Conservation (phyloP, 2,888 invertebrate genomes). For the Stenodema calcarata region DNA sequence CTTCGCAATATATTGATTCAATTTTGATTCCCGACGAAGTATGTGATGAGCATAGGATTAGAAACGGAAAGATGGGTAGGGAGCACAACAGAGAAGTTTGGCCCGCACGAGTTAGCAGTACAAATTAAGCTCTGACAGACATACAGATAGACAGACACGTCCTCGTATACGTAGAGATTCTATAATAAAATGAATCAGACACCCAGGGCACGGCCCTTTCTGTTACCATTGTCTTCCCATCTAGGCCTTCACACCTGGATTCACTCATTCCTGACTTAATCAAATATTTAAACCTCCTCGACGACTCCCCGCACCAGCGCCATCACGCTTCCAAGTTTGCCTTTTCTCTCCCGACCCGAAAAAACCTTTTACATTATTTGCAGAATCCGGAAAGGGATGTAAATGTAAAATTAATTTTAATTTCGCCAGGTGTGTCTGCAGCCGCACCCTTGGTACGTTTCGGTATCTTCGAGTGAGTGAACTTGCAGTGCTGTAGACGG, state of each 20-base stretch:
- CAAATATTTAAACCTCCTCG: constrained; percentile 41
- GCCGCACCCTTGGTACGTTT: not conserved
- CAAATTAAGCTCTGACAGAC: constrained; percentile 14
- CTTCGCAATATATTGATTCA: not conserved
- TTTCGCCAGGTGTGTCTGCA: constrained; percentile 20
- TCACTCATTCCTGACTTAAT: constrained; percentile 40
- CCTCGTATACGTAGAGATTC: constrained; percentile 10
- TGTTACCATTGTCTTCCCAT: constrained; percentile 11
- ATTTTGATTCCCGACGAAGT: not conserved
- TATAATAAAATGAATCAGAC: constrained; percentile 39
- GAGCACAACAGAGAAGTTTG: not conserved
- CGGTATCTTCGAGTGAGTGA: not conserved
- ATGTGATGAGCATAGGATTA: not conserved
- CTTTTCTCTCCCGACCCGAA: not conserved
- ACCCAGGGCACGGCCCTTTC: constrained; percentile 16
- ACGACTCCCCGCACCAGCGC: not conserved
- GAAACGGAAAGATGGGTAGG: not conserved
- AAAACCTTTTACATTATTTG: constrained; percentile 42
- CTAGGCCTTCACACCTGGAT: not conserved
- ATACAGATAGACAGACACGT: not conserved
- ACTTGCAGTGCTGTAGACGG: not conserved
- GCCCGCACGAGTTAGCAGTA: not conserved
- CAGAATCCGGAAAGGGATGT: constrained; percentile 7
- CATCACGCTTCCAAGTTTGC: not conserved
- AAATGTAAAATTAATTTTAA: constrained; percentile 46